phyloP scores from a whole-genome alignment of 2,113 vertebrate species.

The Anguilla rostrata region DNA sequence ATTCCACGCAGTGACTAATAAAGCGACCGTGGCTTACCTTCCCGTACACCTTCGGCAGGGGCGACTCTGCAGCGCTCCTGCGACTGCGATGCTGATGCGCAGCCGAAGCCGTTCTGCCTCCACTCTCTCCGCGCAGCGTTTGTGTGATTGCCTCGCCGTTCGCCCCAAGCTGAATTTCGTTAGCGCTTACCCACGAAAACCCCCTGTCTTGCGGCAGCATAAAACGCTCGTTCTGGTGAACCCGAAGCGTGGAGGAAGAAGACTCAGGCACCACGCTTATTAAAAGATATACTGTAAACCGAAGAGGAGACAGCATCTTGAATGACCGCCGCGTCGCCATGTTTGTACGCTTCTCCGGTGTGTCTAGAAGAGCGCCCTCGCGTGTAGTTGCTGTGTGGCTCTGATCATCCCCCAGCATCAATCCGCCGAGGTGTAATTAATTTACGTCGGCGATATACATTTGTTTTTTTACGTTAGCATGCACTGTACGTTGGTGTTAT shows the following conservation, averaged over 20 bases:
- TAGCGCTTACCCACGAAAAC: slow-evolving; percentile 55
- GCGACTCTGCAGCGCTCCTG: slow-evolving; percentile 55
- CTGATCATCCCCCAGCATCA: not conserved
- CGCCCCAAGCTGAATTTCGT: slow-evolving; percentile 46
- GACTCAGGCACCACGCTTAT: slow-evolving; percentile 45
- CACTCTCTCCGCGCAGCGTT: slow-evolving; percentile 45
- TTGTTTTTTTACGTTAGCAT: not conserved
- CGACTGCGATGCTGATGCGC: slow-evolving; percentile 53
- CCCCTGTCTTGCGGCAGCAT: slow-evolving; percentile 62
- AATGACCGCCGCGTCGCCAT: slow-evolving; percentile 67
- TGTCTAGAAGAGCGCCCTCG: slow-evolving; percentile 63
- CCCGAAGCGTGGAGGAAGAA: slow-evolving; percentile 54
- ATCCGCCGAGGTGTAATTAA: not conserved
- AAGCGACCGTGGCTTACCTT: slow-evolving; percentile 58
- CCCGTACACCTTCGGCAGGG: slow-evolving; percentile 72
- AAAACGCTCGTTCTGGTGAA: slow-evolving; percentile 55
- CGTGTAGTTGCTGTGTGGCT: slow-evolving; percentile 34
- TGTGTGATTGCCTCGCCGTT: slow-evolving; percentile 46
- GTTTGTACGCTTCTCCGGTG: slow-evolving; percentile 66
- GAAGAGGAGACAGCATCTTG: slow-evolving; percentile 61
- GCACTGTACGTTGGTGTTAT: not conserved
- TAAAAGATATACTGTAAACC: slow-evolving; percentile 48
- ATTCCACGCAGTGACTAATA: not conserved
- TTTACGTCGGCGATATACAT: not conserved
- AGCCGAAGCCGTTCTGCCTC: slow-evolving; percentile 46